Evolutionary conservation across 2,113 vertebrate species (phyloP).

Genomic region (Onychorhynchus coronatus): DNA sequence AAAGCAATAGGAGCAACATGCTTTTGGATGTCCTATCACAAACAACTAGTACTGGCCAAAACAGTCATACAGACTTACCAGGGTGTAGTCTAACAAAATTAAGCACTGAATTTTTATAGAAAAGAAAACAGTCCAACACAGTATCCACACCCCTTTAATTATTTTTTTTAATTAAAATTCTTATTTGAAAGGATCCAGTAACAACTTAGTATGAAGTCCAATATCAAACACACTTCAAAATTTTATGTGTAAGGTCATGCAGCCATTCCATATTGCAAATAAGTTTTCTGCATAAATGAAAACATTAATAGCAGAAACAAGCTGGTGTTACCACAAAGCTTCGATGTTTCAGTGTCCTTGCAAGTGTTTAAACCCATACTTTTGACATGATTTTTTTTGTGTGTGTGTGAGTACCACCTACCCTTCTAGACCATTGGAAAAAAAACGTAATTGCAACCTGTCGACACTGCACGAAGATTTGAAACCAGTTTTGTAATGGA

Average conservation of each 20-base stretch:
- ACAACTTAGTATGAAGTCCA: neutral
- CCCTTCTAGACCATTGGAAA: neutral
- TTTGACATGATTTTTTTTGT: neutral
- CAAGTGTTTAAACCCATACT: neutral
- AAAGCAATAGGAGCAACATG: neutral
- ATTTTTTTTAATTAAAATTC: neutral
- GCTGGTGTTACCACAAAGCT: neutral
- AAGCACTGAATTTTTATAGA: neutral
- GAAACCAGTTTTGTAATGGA: neutral
- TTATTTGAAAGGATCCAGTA: neutral
- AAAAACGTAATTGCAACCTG: neutral
- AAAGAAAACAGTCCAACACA: neutral
- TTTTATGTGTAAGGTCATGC: neutral
- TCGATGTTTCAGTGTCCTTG: neutral
- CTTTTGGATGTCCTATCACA: neutral
- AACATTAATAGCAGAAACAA: neutral
- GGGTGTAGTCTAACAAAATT: neutral
- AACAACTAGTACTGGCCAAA: neutral
- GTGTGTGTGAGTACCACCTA: neutral
- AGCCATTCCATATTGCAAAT: accelerated
- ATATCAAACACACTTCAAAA: neutral
- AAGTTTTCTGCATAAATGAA: neutral
- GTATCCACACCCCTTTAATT: neutral
- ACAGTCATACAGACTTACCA: neutral
- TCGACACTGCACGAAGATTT: neutral